Evolutionary conservation across 2,888 invertebrate species (phyloP), one percentile per base, ranked within the genome.

Genomic region (Oeneis ivallda): DNA sequence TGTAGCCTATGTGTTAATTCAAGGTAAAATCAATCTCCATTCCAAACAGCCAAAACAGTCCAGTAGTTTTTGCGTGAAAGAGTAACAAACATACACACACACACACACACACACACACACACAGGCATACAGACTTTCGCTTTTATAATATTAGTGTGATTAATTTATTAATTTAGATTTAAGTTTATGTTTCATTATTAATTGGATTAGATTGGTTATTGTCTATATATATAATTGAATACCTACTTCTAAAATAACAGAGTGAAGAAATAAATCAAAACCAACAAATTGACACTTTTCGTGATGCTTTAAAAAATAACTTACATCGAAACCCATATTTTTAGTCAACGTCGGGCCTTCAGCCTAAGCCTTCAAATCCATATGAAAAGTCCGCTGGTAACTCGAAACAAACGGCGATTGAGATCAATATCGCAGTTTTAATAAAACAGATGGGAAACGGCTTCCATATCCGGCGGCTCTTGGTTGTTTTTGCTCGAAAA

Each of bases 351-450:
- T 60, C 53, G 53, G 50, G 8, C 56, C n/a, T n/a, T n/a, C n/a
- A n/a, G n/a, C 32, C 49, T 37, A 60, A 62, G 54, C 37, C 61
- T 49, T 62, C 37, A 10, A 56, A 60, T 37, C 59, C 56, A 43
- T n/a, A 57, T 49, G 43, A 65, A 65, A 60, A 60, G 60, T 34
- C 47, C 41, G 17, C 50, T 61, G 61, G 52, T 41, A 43, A 61
- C 52, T 52, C 41, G 19, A 71, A 78, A 82, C 76, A 79, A 84
- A 81, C 79, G 75, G 72, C 78, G 77, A 79, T 81, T 76, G 81
- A 86, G 89, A 90, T 89, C 85, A 81, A 85, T 89, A 89, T 90
- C 88, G 82, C 83, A 81, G 83, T 86, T 89, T 89, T 89, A 89
- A 90, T 89, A 88, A 89, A 89, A 86, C 89, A 89, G 87, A 84